Evolutionary conservation across 2,888 invertebrate species (phyloP).

Genomic region (Lepidocyrtoides sp.): DNA sequence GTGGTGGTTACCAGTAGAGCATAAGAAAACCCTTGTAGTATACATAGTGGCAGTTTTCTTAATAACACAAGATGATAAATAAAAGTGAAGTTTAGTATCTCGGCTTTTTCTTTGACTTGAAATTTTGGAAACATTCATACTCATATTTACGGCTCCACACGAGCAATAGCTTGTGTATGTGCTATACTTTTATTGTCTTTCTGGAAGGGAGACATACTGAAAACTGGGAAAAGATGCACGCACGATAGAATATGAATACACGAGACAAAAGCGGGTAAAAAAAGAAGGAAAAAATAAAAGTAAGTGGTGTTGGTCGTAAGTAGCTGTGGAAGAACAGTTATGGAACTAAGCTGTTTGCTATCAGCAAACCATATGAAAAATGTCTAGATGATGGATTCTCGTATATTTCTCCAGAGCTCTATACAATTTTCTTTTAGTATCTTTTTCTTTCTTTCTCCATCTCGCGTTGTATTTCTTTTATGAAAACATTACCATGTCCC

Average conservation of each 20-base stretch:
- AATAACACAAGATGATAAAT: constrained; percentile 72
- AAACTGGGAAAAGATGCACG: neutral
- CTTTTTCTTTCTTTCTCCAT: neutral
- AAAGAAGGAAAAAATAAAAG: constrained; percentile 27
- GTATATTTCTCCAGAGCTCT: constrained; percentile 26
- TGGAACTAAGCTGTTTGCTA: constrained; percentile 34
- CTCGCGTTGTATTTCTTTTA: constrained; percentile 24
- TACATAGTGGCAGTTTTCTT: constrained; percentile 59
- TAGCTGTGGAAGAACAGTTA: neutral
- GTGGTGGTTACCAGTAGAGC: neutral
- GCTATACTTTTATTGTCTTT: constrained; percentile 22
- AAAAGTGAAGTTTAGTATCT: constrained; percentile 71
- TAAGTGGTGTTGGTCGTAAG: neutral
- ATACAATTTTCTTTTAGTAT: neutral
- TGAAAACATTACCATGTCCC: constrained; percentile 53
- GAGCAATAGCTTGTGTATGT: neutral
- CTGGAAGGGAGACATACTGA: constrained; percentile 8
- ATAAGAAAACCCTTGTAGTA: neutral
- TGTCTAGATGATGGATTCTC: constrained; percentile 64
- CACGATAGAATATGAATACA: neutral
- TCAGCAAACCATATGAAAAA: constrained; percentile 63
- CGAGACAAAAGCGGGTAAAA: neutral
- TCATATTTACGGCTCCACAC: neutral
- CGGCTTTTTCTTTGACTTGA: constrained; percentile 47
- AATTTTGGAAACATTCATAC: constrained; percentile 25